Percentiles rank a stretch among this genome's conserved stretches.
Evolutionary conservation across 2,113 vertebrate genomes (phyloP).

Genomic region (Diphyllodes magnificus): DNA sequence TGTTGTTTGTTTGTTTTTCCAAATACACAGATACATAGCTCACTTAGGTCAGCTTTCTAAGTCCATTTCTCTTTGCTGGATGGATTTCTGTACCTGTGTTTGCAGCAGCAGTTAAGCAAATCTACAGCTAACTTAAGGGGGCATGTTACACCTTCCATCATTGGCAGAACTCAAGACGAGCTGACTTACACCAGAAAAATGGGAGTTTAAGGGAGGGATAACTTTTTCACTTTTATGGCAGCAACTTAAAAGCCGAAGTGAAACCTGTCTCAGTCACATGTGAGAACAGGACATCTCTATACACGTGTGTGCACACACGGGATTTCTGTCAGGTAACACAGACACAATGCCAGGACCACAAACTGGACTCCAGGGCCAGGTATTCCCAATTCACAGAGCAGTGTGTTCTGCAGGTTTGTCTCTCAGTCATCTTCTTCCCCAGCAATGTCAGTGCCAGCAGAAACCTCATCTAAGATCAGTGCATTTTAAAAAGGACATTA

Average conservation of each 20-base stretch:
- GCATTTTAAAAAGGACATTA: constrained; percentile 22
- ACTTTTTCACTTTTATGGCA: neutral
- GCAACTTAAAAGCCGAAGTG: neutral
- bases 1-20: neutral
- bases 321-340: neutral
- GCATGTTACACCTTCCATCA: neutral
- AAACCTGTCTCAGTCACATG: neutral
- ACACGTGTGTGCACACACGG: accelerated
- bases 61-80: neutral
- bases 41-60: neutral
- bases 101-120: neutral
- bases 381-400: neutral
- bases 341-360: neutral
- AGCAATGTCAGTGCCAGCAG: neutral
- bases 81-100: neutral
- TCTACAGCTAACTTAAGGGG: neutral
- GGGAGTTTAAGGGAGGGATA: neutral
- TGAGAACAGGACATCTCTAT: accelerated
- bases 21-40: neutral
- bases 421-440: neutral
- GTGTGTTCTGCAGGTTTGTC: neutral
- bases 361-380: neutral
- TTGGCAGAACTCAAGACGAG: accelerated
- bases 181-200: neutral
- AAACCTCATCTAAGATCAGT: neutral